Percentiles rank a stretch among this genome's conserved stretches.
These are phyloP conservation scores for Nephila pilipes DNA, from an alignment of 1,140 invertebrate species.

Conservation along the genomic window DNA sequence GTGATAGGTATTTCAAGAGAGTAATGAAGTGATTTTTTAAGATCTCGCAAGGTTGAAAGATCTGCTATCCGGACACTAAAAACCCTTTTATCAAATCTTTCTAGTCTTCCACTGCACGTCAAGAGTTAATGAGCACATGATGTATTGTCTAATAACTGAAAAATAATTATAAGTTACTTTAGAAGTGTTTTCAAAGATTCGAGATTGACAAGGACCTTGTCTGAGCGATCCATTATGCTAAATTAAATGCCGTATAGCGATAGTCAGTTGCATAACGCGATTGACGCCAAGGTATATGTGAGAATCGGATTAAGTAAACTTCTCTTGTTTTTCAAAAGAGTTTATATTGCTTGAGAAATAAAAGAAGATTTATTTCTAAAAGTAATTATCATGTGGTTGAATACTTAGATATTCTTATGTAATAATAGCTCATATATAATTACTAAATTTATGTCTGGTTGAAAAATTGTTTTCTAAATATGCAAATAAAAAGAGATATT, in stretches of 20 bases:
- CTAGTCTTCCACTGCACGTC: not conserved
- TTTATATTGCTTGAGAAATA: too few species aligned
- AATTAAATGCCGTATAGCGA: not conserved
- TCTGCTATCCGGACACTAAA: not conserved
- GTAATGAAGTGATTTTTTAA: too few species aligned
- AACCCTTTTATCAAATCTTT: not conserved
- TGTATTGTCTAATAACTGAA: not conserved
- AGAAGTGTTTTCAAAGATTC: not conserved
- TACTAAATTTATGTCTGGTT: too few species aligned
- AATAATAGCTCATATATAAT: too few species aligned
- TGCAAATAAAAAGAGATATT: too few species aligned
- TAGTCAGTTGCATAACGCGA: not conserved
- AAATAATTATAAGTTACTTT: slow-evolving; percentile 33
- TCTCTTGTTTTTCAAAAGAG: not conserved
- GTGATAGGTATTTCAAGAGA: too few species aligned
- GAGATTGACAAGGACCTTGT: slow-evolving; percentile 34
- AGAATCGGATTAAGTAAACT: not conserved
- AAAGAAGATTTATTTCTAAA: too few species aligned
- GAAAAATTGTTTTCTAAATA: too few species aligned
- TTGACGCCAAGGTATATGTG: not conserved
- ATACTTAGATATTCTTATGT: too few species aligned
- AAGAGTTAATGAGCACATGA: slow-evolving; percentile 20
- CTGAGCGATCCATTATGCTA: not conserved
- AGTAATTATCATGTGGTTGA: too few species aligned
- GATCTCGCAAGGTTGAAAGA: not conserved